Evolutionary conservation across 2,113 vertebrate species (phyloP).

Genomic region (Smithornis capensis): DNA sequence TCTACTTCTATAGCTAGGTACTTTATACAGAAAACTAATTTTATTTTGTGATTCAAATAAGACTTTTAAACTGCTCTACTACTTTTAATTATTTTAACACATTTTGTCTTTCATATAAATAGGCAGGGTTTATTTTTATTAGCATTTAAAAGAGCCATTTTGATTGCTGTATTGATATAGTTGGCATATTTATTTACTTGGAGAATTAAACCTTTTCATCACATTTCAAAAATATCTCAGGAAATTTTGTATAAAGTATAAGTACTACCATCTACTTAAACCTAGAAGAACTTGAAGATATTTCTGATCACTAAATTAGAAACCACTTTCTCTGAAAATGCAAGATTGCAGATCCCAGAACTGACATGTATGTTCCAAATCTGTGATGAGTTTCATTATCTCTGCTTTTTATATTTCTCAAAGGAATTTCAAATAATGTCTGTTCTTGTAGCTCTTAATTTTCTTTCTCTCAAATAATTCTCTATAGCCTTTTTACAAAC

Average conservation of each 20-base stretch:
- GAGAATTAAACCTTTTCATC: background rate
- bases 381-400: background rate
- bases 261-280: background rate
- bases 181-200: background rate
- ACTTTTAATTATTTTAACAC: background rate
- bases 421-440: background rate
- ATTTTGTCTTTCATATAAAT: background rate
- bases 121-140: background rate
- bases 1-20: background rate
- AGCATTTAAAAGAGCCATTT: background rate
- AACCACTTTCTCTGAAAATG: background rate
- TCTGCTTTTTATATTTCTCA: background rate
- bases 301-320: background rate
- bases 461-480: background rate
- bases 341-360: background rate
- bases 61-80: background rate
- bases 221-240: background rate
- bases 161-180: background rate
- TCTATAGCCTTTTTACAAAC: background rate
- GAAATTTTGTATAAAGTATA: background rate
- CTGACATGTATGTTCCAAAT: background rate
- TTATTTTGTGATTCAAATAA: background rate
- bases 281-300: background rate
- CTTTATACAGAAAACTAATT: background rate
- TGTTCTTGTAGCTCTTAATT: background rate